Evolutionary conservation across 2,888 invertebrate species (phyloP).

Genomic region (Ormyrus nitidulus): DNA sequence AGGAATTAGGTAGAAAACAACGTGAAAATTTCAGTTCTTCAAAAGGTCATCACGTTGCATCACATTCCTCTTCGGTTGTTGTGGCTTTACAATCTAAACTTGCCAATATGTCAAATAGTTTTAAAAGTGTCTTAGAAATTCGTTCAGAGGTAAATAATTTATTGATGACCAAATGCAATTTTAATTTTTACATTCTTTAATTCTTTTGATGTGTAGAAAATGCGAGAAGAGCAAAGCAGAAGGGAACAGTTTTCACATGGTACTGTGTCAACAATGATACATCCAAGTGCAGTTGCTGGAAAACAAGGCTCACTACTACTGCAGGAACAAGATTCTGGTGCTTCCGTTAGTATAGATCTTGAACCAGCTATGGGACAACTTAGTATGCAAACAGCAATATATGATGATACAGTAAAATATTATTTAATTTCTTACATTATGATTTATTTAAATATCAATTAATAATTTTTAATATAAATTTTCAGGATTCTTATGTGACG

Average conservation of each 20-base stretch:
- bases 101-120: slow-evolving; percentile 97
- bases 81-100: slow-evolving; percentile 94
- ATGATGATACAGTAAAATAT: slow-evolving; percentile 69
- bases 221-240: slow-evolving; percentile 95
- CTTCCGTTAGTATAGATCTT: slow-evolving; percentile 88
- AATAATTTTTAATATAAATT: slow-evolving; percentile 30
- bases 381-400: slow-evolving; percentile 70
- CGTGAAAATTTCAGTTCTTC: slow-evolving; percentile 75
- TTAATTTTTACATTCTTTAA: slow-evolving; percentile 12
- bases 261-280: slow-evolving; percentile 79
- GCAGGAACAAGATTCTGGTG: slow-evolving; percentile 70
- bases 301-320: slow-evolving; percentile 73
- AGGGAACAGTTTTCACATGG: slow-evolving; percentile 93
- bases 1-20: slow-evolving; percentile 87
- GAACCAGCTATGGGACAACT: slow-evolving; percentile 79
- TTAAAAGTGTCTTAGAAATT: slow-evolving; percentile 97
- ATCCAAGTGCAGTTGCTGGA: slow-evolving; percentile 79
- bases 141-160: slow-evolving; percentile 85
- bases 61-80: slow-evolving; percentile 95
- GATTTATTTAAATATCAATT: slow-evolving; percentile 9
- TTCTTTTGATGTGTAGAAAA: slow-evolving; percentile 79
- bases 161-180: no score
- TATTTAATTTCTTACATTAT: slow-evolving; percentile 24
- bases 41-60: slow-evolving; percentile 87
- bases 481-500: slow-evolving; percentile 89